A percentile compares a stretch with the other conserved stretches of the same genome.
Evolutionary conservation across 2,797 vertebrate genomes (phyloP).

Genomic region (Myoxocephalus aenaeus): DNA sequence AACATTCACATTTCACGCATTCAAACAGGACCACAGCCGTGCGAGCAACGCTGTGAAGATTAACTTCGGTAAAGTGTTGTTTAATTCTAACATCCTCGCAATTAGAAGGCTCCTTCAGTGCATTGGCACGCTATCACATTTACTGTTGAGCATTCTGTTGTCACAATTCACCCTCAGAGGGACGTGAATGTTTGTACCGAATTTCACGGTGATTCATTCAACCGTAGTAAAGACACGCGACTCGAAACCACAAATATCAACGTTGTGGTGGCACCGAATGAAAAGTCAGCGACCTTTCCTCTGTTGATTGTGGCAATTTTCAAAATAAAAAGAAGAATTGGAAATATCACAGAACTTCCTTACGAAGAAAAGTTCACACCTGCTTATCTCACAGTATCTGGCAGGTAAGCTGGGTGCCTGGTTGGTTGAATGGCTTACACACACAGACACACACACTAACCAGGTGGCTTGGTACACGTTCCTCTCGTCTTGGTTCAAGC

Average conservation of each 20-base stretch:
- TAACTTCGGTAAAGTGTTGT: no score
- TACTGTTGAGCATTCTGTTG: not conserved
- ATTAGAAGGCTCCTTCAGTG: not conserved
- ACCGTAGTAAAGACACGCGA: not conserved
- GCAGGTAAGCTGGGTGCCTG: conserved; percentile 26
- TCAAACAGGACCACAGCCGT: not conserved
- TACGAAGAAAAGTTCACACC: conserved; percentile 25
- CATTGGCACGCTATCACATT: not conserved
- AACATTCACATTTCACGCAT: not conserved
- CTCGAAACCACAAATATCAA: not conserved
- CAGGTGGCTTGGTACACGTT: conserved; percentile 70
- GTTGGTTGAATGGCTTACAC: conserved; percentile 51
- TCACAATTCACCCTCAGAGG: not conserved
- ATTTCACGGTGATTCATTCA: not conserved
- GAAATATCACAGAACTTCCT: conserved; percentile 31
- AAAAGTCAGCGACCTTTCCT: not conserved
- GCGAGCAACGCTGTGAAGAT: not conserved
- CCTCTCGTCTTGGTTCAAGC: conserved; percentile 69
- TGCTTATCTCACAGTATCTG: conserved; percentile 46
- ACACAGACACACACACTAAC: conserved; percentile 46
- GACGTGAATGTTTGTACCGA: not conserved
- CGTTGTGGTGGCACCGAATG: not conserved
- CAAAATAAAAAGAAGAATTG: conserved; percentile 8
- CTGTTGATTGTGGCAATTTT: conserved; percentile 10
- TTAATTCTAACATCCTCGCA: not conserved